Conservation (phyloP, 2,888 invertebrate genomes). For the Bombylius discolor region DNA sequence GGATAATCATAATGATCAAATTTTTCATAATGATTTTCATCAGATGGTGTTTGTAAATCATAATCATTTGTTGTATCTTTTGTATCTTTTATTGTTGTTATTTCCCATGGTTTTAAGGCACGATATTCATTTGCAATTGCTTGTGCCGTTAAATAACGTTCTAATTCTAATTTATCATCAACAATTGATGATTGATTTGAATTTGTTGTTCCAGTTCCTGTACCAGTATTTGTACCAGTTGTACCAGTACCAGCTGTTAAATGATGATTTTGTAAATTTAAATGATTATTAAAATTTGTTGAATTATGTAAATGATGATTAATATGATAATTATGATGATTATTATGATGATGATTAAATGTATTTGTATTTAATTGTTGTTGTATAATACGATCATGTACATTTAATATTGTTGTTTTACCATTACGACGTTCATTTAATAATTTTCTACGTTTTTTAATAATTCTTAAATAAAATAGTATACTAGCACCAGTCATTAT, state of each 20-base stretch:
- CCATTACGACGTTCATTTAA: constrained; percentile 31
- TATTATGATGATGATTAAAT: constrained; percentile 13
- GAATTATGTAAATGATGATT: constrained; percentile 25
- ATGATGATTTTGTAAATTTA: constrained; percentile 18
- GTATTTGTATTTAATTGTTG: constrained; percentile 26
- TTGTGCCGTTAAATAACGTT: constrained; percentile 36
- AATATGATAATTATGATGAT: constrained; percentile 23
- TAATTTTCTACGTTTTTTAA: constrained; percentile 32
- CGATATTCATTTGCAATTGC: constrained; percentile 36
- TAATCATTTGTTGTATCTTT: constrained; percentile 23
- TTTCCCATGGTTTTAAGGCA: constrained; percentile 35
- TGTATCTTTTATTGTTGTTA: constrained; percentile 21
- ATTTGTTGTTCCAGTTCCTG: too few relatives aligned
- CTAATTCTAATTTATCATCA: constrained; percentile 35
- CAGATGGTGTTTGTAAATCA: constrained; percentile 22
- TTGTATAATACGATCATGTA: constrained; percentile 35
- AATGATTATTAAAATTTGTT: constrained; percentile 14
- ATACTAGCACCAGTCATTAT: constrained; percentile 34
- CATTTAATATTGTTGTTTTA: constrained; percentile 34
- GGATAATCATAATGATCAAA: constrained; percentile 38
- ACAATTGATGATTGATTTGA: too few relatives aligned
- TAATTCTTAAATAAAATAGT: constrained; percentile 32
- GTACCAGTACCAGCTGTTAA: constrained; percentile 1
- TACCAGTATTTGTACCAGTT: too few relatives aligned
- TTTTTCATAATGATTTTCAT: constrained; percentile 36